Conservation (phyloP, 2,888 invertebrate species). For the Amblyjoppa proteus region DNA sequence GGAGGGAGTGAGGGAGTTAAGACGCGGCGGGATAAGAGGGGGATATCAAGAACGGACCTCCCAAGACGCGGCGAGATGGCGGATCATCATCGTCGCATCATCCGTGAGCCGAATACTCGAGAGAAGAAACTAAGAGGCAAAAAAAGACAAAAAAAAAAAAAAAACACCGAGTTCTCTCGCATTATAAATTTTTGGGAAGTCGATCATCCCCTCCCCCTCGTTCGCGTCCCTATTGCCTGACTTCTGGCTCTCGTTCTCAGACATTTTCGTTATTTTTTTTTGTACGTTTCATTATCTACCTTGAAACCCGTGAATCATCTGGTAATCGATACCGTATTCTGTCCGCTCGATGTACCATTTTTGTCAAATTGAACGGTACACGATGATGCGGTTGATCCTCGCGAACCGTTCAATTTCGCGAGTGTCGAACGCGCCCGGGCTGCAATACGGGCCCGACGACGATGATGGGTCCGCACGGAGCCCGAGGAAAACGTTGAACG, state of each 20-base stretch:
- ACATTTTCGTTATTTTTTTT: slow-evolving; percentile 52
- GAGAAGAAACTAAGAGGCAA: slow-evolving; percentile 48
- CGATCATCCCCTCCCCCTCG: slow-evolving; percentile 66
- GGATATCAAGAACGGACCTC: slow-evolving; percentile 85
- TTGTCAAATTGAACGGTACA: slow-evolving; percentile 53
- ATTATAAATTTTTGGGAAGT: slow-evolving; percentile 76
- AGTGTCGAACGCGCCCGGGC: neutral
- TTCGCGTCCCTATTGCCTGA: slow-evolving; percentile 18
- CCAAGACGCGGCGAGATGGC: slow-evolving; percentile 85
- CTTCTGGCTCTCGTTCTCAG: slow-evolving; percentile 29
- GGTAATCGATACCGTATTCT: slow-evolving; percentile 59
- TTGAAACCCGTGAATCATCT: slow-evolving; percentile 53
- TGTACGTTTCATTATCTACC: slow-evolving; percentile 2
- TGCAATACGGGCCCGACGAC: neutral
- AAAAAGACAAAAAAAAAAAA: slow-evolving; percentile 3
- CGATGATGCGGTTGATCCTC: slow-evolving; percentile 10
- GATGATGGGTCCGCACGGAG: slow-evolving; percentile 6
- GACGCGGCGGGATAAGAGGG: slow-evolving; percentile 69
- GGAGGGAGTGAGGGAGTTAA: slow-evolving; percentile 69
- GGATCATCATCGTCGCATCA: slow-evolving; percentile 85
- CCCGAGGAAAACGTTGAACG: slow-evolving; percentile 36
- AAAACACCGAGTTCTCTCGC: slow-evolving; percentile 55
- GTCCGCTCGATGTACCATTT: slow-evolving; percentile 34
- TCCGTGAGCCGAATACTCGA: slow-evolving; percentile 82
- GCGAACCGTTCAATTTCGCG: slow-evolving; percentile 54